Conservation (phyloP, 2,797 vertebrate genomes). For the Silurus aristotelis region DNA sequence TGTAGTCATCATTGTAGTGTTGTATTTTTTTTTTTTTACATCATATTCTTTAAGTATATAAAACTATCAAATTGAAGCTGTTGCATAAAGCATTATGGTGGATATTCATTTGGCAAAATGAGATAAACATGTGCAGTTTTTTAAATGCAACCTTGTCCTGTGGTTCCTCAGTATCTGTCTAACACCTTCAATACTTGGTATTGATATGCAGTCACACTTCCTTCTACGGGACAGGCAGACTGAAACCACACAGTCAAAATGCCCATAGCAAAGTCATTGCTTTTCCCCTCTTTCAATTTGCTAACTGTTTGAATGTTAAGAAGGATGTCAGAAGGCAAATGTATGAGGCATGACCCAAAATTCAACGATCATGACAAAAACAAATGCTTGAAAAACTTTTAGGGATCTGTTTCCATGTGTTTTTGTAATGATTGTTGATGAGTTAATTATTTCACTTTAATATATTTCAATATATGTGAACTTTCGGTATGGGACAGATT, state of each 20-base stretch:
- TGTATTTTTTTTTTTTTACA: not conserved
- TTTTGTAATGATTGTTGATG: not conserved
- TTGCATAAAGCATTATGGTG: not conserved
- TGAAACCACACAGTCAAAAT: not conserved
- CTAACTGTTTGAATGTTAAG: not conserved
- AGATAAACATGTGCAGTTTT: not conserved
- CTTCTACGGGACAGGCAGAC: not conserved
- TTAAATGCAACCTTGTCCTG: not conserved
- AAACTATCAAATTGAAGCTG: not conserved
- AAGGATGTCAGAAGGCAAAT: not conserved
- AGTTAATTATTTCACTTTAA: not conserved
- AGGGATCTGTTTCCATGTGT: not conserved
- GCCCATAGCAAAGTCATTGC: not conserved
- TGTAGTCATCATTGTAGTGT: not conserved
- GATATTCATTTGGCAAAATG: not conserved
- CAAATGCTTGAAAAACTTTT: not conserved
- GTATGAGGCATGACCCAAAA: not conserved
- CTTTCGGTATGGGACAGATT: not conserved
- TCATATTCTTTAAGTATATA: not conserved
- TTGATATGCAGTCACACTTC: not conserved
- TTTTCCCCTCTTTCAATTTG: not conserved
- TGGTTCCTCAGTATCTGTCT: not conserved
- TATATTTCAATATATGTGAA: not conserved
- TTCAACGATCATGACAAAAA: too few relatives aligned
- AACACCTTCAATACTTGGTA: not conserved